A percentile compares a stretch with the other conserved stretches of the same genome.
Evolutionary conservation across 2,888 invertebrate genomes (phyloP).

Genomic region (Leptinotarsa juncta): DNA sequence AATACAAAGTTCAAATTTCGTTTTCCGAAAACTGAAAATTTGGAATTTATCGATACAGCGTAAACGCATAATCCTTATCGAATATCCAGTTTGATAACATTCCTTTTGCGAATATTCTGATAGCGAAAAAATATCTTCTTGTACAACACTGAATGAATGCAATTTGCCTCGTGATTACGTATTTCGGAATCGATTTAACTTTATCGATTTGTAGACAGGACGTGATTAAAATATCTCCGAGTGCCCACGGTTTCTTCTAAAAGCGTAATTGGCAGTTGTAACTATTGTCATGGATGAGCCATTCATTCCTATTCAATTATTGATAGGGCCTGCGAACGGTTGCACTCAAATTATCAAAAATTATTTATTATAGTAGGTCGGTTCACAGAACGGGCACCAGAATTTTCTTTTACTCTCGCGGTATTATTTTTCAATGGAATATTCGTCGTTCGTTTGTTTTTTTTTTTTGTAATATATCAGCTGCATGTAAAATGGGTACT

Average conservation of each 20-base stretch:
- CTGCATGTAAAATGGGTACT: too few relatives aligned
- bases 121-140: neutral
- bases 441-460: too few relatives aligned
- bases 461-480: too few relatives aligned
- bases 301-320: neutral
- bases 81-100: too few relatives aligned
- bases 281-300: neutral
- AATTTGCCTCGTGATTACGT: constrained; percentile 33
- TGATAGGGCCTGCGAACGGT: too few relatives aligned
- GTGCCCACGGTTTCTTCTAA: neutral
- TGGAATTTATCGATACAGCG: too few relatives aligned
- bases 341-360: too few relatives aligned
- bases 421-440: too few relatives aligned
- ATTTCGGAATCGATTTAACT: constrained; percentile 37
- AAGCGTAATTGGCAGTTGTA: constrained; percentile 6
- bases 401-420: too few relatives aligned
- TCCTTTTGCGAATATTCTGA: neutral
- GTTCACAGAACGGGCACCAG: too few relatives aligned
- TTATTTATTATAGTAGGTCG: too few relatives aligned
- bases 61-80: too few relatives aligned
- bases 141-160: constrained; percentile 32
- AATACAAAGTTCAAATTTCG: neutral
- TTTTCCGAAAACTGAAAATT: neutral
- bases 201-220: constrained; percentile 39
- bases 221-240: constrained; percentile 28